A percentile compares a stretch with the other conserved stretches of the same genome.
These are phyloP conservation scores for Ceratosolen solmsi DNA, from an alignment of 1,140 invertebrate species.

Conservation along the genomic window DNA sequence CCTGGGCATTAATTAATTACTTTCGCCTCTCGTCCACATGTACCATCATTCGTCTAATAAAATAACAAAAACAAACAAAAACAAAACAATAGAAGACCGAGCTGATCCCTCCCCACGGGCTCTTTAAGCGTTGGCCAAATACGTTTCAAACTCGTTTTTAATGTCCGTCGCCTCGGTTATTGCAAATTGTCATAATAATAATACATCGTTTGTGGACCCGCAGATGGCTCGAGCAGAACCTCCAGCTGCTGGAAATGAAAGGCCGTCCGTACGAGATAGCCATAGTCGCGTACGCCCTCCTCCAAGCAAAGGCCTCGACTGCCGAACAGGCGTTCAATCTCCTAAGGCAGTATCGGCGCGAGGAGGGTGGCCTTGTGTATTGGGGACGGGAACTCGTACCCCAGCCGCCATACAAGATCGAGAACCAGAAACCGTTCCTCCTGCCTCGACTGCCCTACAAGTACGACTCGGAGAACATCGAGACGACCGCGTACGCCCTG, in stretches of 20 bases:
- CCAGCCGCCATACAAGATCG: constrained; percentile 85
- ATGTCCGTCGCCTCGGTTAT: too few species aligned
- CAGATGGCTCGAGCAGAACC: constrained; percentile 88
- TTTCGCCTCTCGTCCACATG: too few species aligned
- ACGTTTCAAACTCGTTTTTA: too few species aligned
- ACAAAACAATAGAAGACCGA: too few species aligned
- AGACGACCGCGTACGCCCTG: constrained; percentile 94
- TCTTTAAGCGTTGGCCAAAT: too few species aligned
- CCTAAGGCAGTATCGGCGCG: constrained; percentile 78
- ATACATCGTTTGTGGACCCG: too few species aligned
- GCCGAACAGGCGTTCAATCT: constrained; percentile 88
- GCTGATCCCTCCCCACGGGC: too few species aligned
- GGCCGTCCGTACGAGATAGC: constrained; percentile 89
- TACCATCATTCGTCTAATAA: too few species aligned
- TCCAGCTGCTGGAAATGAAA: constrained; percentile 81
- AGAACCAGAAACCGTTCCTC: constrained; percentile 92
- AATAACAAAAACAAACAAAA: too few species aligned
- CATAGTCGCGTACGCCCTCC: constrained; percentile 90
- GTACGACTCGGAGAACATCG: constrained; percentile 93
- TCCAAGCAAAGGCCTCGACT: constrained; percentile 83
- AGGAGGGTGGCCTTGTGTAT: constrained; percentile 86
- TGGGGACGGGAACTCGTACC: constrained; percentile 88
- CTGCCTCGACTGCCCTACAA: constrained; percentile 89
- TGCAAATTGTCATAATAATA: too few species aligned
- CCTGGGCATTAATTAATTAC: too few species aligned